Base-by-base conservation (phyloP, 2,113 vertebrate genomes). In the Mobula birostris region DNA sequence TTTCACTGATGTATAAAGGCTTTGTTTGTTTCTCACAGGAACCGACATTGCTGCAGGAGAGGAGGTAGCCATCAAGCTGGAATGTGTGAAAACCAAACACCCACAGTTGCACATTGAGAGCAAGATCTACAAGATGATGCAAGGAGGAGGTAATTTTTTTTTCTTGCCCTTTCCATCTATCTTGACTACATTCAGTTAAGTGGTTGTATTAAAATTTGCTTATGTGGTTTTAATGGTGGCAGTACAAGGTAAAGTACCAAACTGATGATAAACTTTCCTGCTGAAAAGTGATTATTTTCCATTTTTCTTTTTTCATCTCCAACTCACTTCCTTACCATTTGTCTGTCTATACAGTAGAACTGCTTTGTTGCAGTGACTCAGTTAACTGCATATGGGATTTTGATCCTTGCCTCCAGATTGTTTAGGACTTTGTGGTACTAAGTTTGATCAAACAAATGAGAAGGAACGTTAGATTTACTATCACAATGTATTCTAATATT, bases 91-190 rank as follows among this genome's bases (percentile, higher is more conserved):
- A 97, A 99, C 98, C 94, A 99, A 99, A 96, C 98, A 99, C 95
- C 98, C 98, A 95, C 98, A 99, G 96, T 98, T 99, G 87, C 98
- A 99, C 97, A 99, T 99, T 7, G 98, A 99, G 97, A 99, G 98
- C 97, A 99, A 99, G 96, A 99, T 99, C 97, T 99, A 99, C 97
- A 99, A 99, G 96, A 99, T 99, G 98, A 99, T 99, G 98, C 98
- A 99, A 96, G 98, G 98, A 94, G 98, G 98, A 98, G 98, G 98
- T 98, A 97, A 74, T 94, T 36, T 74, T 93, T 93, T 74, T 14
- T 8, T 74, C 48, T 93, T 74, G 70, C 5, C 9, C 24, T 5
- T 40, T 19, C 36, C 70, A 76, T 70, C 24, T 74, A 8, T 12
- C 19, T 92, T n/a, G 48, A 48, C 40, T 72, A 40, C 72, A 15